Base-by-base conservation (phyloP, 2,888 invertebrate species). In the Linnaemya tessellans region DNA sequence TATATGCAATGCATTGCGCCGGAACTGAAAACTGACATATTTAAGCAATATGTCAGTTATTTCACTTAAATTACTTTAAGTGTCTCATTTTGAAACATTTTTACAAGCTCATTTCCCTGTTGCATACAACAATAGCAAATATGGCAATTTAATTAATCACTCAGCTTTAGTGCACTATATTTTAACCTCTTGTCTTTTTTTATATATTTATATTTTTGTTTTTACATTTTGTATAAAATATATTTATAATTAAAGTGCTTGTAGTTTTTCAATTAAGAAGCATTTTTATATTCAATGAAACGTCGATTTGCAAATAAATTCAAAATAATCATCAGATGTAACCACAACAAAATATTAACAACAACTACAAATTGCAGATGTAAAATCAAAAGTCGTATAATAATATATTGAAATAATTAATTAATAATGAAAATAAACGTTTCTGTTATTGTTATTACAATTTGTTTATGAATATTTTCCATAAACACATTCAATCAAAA, bases 401-500 rank as follows among this genome's bases (percentile, higher is more conserved):
- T 64, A 80, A 80, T 71, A 77, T 60, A 84, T 80, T 80, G 46
- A 46, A 77, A 84, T 74, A 68, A 79, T 80, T 70, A 75, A 46
- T 75, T 60, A 71, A 41, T 78, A 78, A 77, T 68, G 58, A 58
- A 38, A 65, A 73, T 30, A 67, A 65, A 9, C 11, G 10, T 70
- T 62, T n/a, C 60, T 80, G 41, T 78, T 79, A 13, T 79, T 78
- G 20, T 41, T 65, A 13, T 46, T 54, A 9, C 18, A 25, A 13
- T 20, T 46, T 56, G 20, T 56, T 65, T 30, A 65, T 30, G 15
- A 54, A 54, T 43, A 30, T 30, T 71, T 51, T 20, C 18, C 51
- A 67, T 67, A 80, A 54, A 30, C 3, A 30, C 3, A 70, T 70
- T 78, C 73, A 78, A 78, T 85, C 74, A 82, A 84, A 87, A 84